A percentile compares a stretch with the other conserved stretches of the same genome.
Conservation (phyloP, 64 coral and sea anemone genomes). For the Actinia tenebrosa region DNA sequence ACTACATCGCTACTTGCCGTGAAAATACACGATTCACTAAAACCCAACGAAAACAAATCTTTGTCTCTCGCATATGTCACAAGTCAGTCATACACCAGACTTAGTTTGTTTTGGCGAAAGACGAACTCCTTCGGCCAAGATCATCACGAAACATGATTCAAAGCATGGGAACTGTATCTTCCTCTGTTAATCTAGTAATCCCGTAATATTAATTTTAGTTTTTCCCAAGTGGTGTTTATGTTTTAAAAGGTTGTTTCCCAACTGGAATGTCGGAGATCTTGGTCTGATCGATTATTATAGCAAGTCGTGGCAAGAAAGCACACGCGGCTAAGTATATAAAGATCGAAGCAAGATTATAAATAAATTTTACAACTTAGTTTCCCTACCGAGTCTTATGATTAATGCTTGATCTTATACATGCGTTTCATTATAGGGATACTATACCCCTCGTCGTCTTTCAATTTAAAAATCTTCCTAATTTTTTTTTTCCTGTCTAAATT, state of each 20-base stretch:
- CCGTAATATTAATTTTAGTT: conserved; percentile 67
- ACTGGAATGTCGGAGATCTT: conserved; percentile 18
- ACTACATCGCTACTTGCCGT: conserved; percentile 26
- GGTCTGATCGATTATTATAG: conserved; percentile 9
- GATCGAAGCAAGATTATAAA: conserved; percentile 8
- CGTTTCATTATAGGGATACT: conserved; percentile 14
- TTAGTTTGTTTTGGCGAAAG: conserved; percentile 1
- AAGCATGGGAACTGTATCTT: neutral
- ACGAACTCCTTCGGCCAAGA: neutral
- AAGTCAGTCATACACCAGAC: neutral
- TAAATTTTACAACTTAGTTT: neutral
- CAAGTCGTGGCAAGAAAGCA: conserved; percentile 13
- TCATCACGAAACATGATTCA: neutral
- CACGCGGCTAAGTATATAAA: conserved; percentile 5
- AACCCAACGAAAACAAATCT: conserved; percentile 11
- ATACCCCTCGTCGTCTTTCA: neutral
- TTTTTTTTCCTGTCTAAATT: neutral
- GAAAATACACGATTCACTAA: conserved; percentile 5
- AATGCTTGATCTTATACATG: conserved; percentile 22
- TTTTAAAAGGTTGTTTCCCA: conserved; percentile 47
- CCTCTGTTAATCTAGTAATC: conserved; percentile 52
- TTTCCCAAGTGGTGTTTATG: conserved; percentile 41
- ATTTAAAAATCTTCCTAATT: neutral
- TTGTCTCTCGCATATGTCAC: neutral
- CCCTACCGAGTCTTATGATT: conserved; percentile 13